Percentiles rank a stretch among this genome's conserved stretches.
These are phyloP conservation scores for Muntiacus reevesi DNA, from an alignment of 2,113 vertebrate species.

Conservation along the genomic window DNA sequence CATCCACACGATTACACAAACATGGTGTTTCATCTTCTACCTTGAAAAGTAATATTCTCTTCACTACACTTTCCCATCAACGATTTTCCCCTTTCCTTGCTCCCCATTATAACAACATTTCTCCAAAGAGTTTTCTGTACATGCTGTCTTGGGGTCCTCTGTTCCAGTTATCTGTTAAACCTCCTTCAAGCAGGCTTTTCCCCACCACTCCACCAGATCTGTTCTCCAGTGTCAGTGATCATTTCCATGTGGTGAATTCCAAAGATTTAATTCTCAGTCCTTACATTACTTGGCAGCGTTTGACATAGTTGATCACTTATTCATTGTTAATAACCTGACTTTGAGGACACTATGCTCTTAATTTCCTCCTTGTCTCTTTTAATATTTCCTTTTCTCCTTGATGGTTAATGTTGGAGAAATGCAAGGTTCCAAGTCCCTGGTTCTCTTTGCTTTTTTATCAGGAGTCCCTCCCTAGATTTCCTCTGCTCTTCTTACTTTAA, in stretches of 20 bases:
- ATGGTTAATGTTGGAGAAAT: background rate
- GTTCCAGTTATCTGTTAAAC: background rate
- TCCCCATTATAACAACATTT: background rate
- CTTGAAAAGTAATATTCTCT: background rate
- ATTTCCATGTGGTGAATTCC: background rate
- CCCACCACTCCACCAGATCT: background rate
- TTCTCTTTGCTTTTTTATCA: background rate
- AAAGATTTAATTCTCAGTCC: background rate
- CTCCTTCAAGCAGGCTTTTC: background rate
- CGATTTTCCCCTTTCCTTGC: background rate
- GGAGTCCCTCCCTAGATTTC: background rate
- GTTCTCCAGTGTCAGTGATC: background rate
- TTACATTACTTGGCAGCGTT: rapidly evolving
- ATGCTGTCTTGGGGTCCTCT: background rate
- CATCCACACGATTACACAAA: background rate
- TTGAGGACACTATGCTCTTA: background rate
- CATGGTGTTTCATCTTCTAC: background rate
- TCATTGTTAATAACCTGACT: background rate
- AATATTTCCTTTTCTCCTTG: background rate
- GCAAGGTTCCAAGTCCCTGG: background rate
- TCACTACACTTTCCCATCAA: background rate
- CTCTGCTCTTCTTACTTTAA: background rate
- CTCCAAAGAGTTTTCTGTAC: background rate
- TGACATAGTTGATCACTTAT: background rate
- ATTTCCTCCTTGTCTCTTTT: background rate